A percentile compares a stretch with the other conserved stretches of the same genome.
phyloP scores from a whole-genome alignment of 1,140 invertebrate species.

The Solen grandis region DNA sequence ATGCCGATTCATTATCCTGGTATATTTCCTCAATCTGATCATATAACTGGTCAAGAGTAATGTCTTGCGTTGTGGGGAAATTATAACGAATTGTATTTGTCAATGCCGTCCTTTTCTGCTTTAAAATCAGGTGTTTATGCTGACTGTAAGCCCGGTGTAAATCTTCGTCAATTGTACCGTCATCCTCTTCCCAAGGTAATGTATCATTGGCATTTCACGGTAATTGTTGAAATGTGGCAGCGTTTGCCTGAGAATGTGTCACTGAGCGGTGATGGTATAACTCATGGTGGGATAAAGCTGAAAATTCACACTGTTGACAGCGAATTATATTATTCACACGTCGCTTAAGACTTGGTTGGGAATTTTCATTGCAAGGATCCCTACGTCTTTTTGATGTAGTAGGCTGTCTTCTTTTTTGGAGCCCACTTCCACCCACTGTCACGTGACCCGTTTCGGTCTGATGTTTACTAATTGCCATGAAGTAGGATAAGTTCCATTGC shows the following conservation, averaged over 20 bases:
- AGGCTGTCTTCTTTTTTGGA: too few species aligned
- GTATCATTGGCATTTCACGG: not conserved
- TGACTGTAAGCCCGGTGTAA: not conserved
- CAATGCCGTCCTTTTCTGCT: not conserved
- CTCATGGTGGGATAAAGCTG: not conserved
- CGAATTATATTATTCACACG: not conserved
- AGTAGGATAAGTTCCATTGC: not conserved
- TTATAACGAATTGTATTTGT: not conserved
- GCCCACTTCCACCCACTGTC: not conserved
- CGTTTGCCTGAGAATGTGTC: not conserved
- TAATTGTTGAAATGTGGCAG: not conserved
- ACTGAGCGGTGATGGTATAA: not conserved
- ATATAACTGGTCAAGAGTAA: too few species aligned
- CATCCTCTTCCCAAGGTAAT: not conserved
- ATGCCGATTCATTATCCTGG: not conserved
- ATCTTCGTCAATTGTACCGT: not conserved
- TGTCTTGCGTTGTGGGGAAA: not conserved
- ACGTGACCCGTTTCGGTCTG: not conserved
- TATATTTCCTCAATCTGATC: slow-evolving; percentile 18
- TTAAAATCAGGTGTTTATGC: too few species aligned
- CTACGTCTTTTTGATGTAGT: not conserved
- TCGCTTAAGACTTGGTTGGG: not conserved
- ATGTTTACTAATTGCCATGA: not conserved
- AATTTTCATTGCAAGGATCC: not conserved
- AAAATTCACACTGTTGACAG: not conserved